Evolutionary conservation across 2,888 invertebrate species (phyloP), one percentile per base, ranked within the genome.

Genomic region (Cosmia pyralina): DNA sequence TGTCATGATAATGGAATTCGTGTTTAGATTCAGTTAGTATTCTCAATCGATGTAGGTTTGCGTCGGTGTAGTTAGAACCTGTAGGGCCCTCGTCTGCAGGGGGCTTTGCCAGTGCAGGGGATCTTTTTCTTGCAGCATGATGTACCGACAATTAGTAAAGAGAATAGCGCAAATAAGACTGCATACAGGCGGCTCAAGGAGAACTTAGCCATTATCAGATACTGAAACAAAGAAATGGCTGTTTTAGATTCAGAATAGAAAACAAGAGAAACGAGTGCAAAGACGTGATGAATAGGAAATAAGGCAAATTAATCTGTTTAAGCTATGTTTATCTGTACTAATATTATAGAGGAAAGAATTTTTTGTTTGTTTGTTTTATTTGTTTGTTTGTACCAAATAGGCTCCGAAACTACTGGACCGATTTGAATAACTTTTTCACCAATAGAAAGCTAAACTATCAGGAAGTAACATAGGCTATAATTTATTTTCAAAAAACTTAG

Each of bases 71-170:
- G 19, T 63, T 75, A 82, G 28, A 88, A 74, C 60, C 91, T 88
- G 79, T 90, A 93, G 0, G 94, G 93, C 0, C 94, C 95, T 1
- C 95, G 89, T 8, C 90, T 90, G 78, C 95, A 95, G 0, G 95
- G 95, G 0, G 94, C 92, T 11, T 88, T 86, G 0, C 94, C 94
- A 0, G 88, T 5, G 77, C 94, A 94, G 0, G 92, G 85, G 0
- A 94, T 84, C 1, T 69, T 88, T 82, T 88, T 93, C 75, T 87
- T 91, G 69, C 90, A 84, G 62, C 91, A 88, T 2, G 90, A 91
- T 22, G 85, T 90, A 11, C 90, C 81, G 8, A 86, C 81, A 1
- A 91, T 82, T 3, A 94, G 88, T 78, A 92, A 80, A 4, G 92
- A 86, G 59, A 93, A 87, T 52, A 94, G 77, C 8, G 90, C 84